These are phyloP conservation scores for Creontiades dilutus DNA, from an alignment of 2,888 invertebrate genomes.

Conservation along the genomic window DNA sequence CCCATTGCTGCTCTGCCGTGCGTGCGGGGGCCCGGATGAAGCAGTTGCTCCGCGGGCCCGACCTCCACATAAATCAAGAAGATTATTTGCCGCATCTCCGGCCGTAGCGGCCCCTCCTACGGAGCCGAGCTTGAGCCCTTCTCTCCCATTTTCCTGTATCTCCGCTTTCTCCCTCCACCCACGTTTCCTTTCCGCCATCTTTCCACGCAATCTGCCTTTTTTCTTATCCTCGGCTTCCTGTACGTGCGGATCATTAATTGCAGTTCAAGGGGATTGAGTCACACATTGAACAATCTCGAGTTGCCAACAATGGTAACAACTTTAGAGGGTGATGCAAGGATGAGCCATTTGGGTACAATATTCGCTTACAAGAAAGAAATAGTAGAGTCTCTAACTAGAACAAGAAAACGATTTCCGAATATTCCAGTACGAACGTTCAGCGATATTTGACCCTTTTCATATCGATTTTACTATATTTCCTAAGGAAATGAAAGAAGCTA, in stretches of 20 bases:
- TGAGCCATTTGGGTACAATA: too few relatives aligned
- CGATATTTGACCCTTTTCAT: too few relatives aligned
- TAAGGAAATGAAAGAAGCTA: too few relatives aligned
- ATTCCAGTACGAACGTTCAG: too few relatives aligned
- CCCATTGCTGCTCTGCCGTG: constrained; percentile 63
- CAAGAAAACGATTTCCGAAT: too few relatives aligned
- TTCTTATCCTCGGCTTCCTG: constrained; percentile 27
- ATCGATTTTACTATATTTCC: too few relatives aligned
- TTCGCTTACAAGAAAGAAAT: too few relatives aligned
- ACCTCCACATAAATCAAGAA: constrained; percentile 67
- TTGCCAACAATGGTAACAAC: too few relatives aligned
- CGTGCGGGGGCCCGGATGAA: constrained; percentile 32
- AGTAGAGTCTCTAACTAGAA: too few relatives aligned
- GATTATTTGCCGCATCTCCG: constrained; percentile 70
- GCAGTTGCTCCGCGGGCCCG: constrained; percentile 40
- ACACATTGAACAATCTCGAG: not conserved
- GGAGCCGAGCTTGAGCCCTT: constrained; percentile 40
- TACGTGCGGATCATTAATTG: constrained; percentile 34
- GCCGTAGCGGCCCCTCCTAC: constrained; percentile 40
- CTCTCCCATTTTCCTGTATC: constrained; percentile 34
- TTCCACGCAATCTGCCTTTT: constrained; percentile 53
- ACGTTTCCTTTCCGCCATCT: constrained; percentile 48
- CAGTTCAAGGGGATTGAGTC: constrained; percentile 28
- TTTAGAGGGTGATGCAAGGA: too few relatives aligned
- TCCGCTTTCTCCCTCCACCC: not conserved